Conservation (phyloP, 1,140 invertebrate genomes). For the Cheumatopsyche charites region DNA sequence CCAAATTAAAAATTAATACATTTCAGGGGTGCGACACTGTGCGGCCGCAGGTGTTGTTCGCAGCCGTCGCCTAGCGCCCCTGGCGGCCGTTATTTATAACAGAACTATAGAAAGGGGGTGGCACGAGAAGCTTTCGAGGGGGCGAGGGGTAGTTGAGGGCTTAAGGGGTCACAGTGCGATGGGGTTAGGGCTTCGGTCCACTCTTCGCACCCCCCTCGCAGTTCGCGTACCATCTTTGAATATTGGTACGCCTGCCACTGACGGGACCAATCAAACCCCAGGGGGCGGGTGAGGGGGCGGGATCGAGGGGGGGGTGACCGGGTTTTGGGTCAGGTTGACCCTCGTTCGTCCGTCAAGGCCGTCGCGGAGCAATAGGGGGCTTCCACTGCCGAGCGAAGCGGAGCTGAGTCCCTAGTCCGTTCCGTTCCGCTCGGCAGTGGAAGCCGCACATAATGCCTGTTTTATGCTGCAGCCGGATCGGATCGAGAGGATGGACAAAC, state of each 20-base stretch:
- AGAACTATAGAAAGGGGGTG: conserved; percentile 19
- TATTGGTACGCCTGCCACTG: conserved; percentile 9
- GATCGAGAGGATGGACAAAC: too few relatives aligned
- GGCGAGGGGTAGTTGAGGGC: conserved; percentile 21
- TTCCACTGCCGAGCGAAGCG: too few relatives aligned
- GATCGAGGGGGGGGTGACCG: not conserved
- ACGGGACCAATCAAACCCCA: conserved; percentile 12
- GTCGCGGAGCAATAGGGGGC: too few relatives aligned
- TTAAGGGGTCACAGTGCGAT: conserved; percentile 1
- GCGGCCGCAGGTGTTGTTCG: conserved; percentile 35
- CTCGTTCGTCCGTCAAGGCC: too few relatives aligned
- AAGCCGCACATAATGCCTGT: too few relatives aligned
- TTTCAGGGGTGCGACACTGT: conserved; percentile 3
- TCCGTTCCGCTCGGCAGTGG: too few relatives aligned
- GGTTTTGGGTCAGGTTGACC: not conserved
- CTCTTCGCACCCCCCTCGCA: not conserved
- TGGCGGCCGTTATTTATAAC: conserved; percentile 39
- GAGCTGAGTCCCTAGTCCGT: too few relatives aligned
- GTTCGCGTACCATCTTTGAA: conserved; percentile 23
- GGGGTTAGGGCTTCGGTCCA: not conserved
- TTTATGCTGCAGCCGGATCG: too few relatives aligned
- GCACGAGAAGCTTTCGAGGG: not conserved
- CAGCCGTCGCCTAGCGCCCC: conserved; percentile 32
- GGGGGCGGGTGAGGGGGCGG: not conserved
- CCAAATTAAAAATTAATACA: too few relatives aligned